These are phyloP conservation scores for Chanos chanos DNA, from an alignment of 2,797 vertebrate genomes.

Conservation along the genomic window DNA sequence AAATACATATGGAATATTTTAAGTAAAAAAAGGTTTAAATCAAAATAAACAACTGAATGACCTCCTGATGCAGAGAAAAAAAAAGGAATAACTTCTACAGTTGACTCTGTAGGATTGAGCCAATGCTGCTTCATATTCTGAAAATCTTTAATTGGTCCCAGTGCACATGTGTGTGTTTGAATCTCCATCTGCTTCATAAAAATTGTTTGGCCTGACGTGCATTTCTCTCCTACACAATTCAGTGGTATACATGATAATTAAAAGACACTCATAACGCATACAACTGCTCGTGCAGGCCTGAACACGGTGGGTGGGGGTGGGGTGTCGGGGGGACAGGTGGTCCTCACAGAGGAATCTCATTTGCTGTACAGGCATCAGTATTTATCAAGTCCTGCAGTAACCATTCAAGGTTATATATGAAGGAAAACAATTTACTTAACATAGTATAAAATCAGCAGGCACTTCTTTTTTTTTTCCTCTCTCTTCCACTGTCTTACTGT, in stretches of 20 bases:
- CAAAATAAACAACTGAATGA: conserved; percentile 50
- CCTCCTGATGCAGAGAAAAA: neutral
- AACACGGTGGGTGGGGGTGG: conserved; percentile 49
- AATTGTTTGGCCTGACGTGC: conserved; percentile 47
- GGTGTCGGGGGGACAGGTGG: conserved; percentile 60
- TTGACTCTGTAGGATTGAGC: conserved; percentile 3
- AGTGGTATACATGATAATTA: conserved; percentile 42
- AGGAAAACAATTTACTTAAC: conserved; percentile 16
- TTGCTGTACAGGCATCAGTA: conserved; percentile 63
- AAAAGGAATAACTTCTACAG: too few relatives aligned
- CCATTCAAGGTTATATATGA: conserved; percentile 15
- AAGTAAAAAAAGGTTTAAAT: conserved; percentile 63
- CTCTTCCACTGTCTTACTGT: conserved; percentile 48
- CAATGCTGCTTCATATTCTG: conserved; percentile 13
- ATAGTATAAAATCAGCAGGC: conserved; percentile 81
- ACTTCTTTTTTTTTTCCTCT: conserved; percentile 67
- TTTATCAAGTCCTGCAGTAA: conserved; percentile 54
- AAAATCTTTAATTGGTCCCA: conserved; percentile 67
- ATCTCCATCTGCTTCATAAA: conserved; percentile 55
- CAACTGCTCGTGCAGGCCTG: conserved; percentile 36
- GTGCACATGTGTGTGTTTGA: conserved; percentile 51
- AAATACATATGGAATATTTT: conserved; percentile 71
- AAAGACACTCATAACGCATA: neutral
- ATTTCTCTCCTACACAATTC: conserved; percentile 54
- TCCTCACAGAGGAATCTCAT: conserved; percentile 78